Base-by-base conservation (phyloP, 2,113 vertebrate genomes). In the Isurus oxyrinchus region DNA sequence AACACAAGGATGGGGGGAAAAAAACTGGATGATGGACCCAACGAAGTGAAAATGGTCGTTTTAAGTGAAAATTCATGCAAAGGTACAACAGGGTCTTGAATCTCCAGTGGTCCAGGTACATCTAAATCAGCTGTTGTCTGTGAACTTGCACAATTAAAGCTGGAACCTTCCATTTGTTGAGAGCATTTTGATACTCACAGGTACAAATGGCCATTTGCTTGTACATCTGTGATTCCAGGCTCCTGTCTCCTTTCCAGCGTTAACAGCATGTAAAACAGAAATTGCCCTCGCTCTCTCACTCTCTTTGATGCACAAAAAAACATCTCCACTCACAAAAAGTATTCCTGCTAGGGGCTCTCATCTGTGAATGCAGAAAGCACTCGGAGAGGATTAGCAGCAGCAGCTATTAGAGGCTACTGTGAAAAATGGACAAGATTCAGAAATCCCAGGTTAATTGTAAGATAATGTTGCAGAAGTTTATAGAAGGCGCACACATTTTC, bases 131-230 rank as follows among this genome's bases (percentile, higher is more conserved):
- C 96, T 97, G 97, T 96, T 98, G 97, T 97, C 97, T 98, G 97
- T 97, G 98, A 98, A 98, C 97, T 99, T 98, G 98, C 98, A 98
- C 98, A 98, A 98, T 98, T 99, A 99, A 99, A 98, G 97, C 97
- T 91, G 84, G 7, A 84, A 96, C 96, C 96, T 97, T 97, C 97
- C 97, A 97, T 97, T 96, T 98, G 97, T 98, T 97, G 88, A 96
- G 97, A 96, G 97, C 97, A 97, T 97, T 97, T 98, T 97, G 97
- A 97, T 97, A 97, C 97, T 98, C 97, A 97, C 98, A 98, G 98
- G 98, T 98, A 99, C 98, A 99, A 99, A 99, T 98, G 98, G 98
- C 97, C 98, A 98, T 99, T 98, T 99, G 98, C 98, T n/a, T 99
- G 98, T 99, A 98, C 98, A 98, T 98, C 98, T 98, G 98, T 96